Percentiles rank a stretch among this genome's conserved stretches.
Conservation (phyloP, 2,888 invertebrate species). For the Zaprionus obscuricornis region DNA sequence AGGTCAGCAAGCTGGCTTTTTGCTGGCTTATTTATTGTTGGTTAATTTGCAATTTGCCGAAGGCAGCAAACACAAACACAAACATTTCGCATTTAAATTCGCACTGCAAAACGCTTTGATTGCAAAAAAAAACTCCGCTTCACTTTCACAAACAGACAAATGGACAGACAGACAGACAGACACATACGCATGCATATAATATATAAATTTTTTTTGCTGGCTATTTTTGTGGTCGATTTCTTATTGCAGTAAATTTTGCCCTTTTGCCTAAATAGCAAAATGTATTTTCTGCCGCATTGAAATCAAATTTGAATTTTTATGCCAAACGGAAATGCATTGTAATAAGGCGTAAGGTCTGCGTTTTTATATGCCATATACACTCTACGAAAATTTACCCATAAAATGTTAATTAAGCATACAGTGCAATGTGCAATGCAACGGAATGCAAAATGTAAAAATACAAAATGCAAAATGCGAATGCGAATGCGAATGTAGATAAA, state of each 20-base stretch:
- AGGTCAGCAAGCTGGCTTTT: constrained; percentile 26
- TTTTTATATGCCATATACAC: constrained; percentile 25
- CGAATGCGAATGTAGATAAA: constrained; percentile 11
- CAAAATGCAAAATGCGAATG: background rate
- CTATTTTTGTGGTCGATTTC: constrained; percentile 45
- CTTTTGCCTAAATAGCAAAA: constrained; percentile 60
- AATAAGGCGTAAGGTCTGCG: constrained; percentile 50
- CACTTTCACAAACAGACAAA: constrained; percentile 11
- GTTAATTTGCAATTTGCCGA: constrained; percentile 71
- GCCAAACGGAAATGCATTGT: constrained; percentile 65
- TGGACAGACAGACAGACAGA: constrained; percentile 1
- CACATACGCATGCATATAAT: constrained; percentile 2
- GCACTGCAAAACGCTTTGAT: constrained; percentile 1
- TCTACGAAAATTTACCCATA: constrained; percentile 36
- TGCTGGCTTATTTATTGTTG: constrained; percentile 55
- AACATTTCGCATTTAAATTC: constrained; percentile 48
- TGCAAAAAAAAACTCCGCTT: no score
- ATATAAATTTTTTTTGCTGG: constrained; percentile 4
- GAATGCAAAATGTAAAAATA: no score
- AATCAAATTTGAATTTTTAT: constrained; percentile 78
- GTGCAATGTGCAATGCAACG: no score
- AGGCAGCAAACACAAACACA: constrained; percentile 50
- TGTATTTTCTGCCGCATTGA: constrained; percentile 72
- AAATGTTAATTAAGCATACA: constrained; percentile 58
- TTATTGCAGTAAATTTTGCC: constrained; percentile 37